phyloP scores from a whole-genome alignment of 2,797 vertebrate genomes.

The Cottoperca gobio region DNA sequence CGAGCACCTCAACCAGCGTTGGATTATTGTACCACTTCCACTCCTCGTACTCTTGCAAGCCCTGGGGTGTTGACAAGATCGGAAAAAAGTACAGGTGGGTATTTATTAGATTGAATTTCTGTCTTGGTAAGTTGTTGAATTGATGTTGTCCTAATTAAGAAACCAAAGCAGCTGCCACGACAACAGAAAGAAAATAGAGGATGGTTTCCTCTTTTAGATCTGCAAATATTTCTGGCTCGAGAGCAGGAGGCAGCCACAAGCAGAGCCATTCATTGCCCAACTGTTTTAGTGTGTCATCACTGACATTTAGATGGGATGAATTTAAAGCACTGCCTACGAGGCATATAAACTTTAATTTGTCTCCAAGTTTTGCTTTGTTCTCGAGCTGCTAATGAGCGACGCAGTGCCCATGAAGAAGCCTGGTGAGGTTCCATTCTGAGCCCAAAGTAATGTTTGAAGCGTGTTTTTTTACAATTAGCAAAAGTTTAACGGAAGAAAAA shows the following conservation, averaged over 20 bases:
- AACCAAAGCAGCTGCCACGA: neutral
- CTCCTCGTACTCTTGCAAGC: conserved; percentile 96
- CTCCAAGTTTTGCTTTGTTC: conserved; percentile 50
- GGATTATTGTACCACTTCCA: conserved; percentile 99
- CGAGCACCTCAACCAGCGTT: conserved; percentile 94
- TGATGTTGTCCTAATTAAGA: neutral
- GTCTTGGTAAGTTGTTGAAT: neutral
- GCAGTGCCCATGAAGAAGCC: conserved; percentile 16
- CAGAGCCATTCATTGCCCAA: conserved; percentile 43
- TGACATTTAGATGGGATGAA: conserved; percentile 67
- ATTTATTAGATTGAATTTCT: neutral
- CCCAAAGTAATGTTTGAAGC: conserved; percentile 30
- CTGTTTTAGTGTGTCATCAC: conserved; percentile 66
- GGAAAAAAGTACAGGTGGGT: neutral
- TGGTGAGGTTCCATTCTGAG: conserved; percentile 7
- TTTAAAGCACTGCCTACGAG: conserved; percentile 41
- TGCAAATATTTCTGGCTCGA: conserved; percentile 39
- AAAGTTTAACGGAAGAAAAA: conserved; percentile 5
- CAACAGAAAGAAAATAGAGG: neutral
- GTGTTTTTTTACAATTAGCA: conserved; percentile 19
- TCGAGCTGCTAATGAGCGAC: conserved; percentile 51
- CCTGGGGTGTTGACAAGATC: conserved; percentile 79
- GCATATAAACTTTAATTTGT: conserved; percentile 37
- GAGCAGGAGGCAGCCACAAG: conserved; percentile 56
- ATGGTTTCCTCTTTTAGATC: conserved; percentile 43